Evolutionary conservation across 2,113 vertebrate species (phyloP).

Genomic region (Lophochroa leadbeateri): DNA sequence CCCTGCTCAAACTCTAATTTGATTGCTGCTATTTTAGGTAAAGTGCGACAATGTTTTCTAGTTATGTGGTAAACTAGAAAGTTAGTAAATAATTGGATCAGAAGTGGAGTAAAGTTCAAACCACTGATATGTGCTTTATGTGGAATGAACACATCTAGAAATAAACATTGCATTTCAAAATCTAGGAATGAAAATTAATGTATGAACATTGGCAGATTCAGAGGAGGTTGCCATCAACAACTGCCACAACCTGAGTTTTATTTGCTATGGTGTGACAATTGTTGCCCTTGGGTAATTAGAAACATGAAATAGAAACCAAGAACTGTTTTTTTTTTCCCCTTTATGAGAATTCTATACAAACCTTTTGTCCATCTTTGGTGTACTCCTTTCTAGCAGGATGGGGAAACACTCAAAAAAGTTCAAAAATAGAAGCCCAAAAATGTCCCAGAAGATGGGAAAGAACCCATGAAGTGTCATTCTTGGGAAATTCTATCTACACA

Average conservation of each 20-base stretch:
- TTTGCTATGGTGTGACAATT: not conserved
- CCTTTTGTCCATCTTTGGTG: not conserved
- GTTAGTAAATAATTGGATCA: not conserved
- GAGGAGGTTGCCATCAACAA: not conserved
- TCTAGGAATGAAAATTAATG: not conserved
- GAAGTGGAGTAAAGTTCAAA: not conserved
- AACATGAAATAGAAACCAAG: not conserved
- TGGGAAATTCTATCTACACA: not conserved
- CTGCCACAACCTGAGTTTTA: not conserved
- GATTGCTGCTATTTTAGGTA: not conserved
- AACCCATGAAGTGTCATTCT: not conserved
- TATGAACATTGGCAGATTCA: not conserved
- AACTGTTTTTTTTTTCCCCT: not conserved
- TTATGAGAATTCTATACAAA: not conserved
- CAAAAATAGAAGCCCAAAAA: not conserved
- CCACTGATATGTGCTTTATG: not conserved
- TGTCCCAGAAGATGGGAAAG: not conserved
- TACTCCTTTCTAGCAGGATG: not conserved
- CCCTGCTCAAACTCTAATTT: not conserved
- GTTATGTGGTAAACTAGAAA: not conserved
- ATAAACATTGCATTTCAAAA: not conserved
- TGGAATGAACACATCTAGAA: not conserved
- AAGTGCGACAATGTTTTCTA: not conserved
- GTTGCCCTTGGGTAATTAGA: not conserved
- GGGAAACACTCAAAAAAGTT: not conserved